These are phyloP conservation scores for Diachasmimorpha longicaudata DNA, from an alignment of 1,140 invertebrate genomes.

Conservation along the genomic window DNA sequence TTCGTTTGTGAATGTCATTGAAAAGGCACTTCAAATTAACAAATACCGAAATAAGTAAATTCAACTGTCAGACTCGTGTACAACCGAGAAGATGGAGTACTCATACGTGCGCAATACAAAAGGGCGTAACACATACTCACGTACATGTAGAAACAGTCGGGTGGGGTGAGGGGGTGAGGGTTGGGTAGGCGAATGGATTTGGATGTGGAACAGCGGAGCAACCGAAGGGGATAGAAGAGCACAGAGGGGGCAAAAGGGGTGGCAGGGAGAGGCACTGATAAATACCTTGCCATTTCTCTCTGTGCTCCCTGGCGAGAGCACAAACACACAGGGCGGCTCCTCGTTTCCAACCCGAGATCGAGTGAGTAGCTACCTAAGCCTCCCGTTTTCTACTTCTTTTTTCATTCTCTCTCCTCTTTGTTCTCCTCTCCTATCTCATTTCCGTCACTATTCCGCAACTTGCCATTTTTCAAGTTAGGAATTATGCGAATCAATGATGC, in stretches of 20 bases:
- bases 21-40: too few relatives aligned
- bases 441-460: constrained; percentile 35
- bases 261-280: constrained; percentile 55
- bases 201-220: constrained; percentile 41
- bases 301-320: constrained; percentile 60
- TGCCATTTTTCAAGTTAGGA: constrained; percentile 18
- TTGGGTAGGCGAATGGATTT: constrained; percentile 49
- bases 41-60: neutral
- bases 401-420: constrained; percentile 34
- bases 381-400: constrained; percentile 25
- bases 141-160: neutral
- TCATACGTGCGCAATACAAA: constrained; percentile 34
- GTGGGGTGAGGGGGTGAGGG: constrained; percentile 23
- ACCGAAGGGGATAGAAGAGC: constrained; percentile 22
- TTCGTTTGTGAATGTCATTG: too few relatives aligned
- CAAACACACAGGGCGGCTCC: constrained; percentile 54
- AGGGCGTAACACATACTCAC: constrained; percentile 32
- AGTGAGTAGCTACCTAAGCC: constrained; percentile 48
- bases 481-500: constrained; percentile 7
- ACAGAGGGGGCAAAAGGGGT: constrained; percentile 41
- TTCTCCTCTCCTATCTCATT: constrained; percentile 26
- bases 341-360: constrained; percentile 39
- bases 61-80: constrained; percentile 38
- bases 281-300: constrained; percentile 60
- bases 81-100: constrained; percentile 34